Evolutionary conservation across 23 tunicate species (phyloP).

Genomic region (Pegea sp.): DNA sequence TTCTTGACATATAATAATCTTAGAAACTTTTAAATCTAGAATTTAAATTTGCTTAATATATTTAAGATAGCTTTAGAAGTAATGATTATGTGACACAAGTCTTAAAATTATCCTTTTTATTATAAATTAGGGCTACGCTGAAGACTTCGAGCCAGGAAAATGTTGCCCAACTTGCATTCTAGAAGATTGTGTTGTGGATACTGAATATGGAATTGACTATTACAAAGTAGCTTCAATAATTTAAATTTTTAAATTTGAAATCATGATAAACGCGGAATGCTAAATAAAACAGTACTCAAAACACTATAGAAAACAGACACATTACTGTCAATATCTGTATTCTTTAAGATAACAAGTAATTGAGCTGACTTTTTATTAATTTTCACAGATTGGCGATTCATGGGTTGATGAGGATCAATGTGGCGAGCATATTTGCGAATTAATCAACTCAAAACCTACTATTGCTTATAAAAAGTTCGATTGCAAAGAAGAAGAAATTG

Average conservation of each 20-base stretch:
- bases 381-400: conserved; percentile 22
- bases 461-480: not conserved
- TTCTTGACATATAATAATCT: too few species aligned
- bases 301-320: too few species aligned
- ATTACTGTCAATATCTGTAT: too few species aligned
- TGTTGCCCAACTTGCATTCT: conserved; percentile 22
- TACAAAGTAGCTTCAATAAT: not conserved
- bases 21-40: too few species aligned
- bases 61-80: not conserved
- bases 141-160: not conserved
- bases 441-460: not conserved
- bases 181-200: not conserved
- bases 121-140: conserved; percentile 3
- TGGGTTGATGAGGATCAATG: conserved; percentile 8
- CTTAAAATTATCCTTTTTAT: not conserved
- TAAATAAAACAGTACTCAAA: too few species aligned
- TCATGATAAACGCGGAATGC: too few species aligned
- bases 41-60: too few species aligned
- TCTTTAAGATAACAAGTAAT: too few species aligned
- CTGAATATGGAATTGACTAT: conserved; percentile 4
- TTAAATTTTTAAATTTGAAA: not conserved
- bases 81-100: not conserved
- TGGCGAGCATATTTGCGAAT: not conserved
- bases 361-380: too few species aligned
- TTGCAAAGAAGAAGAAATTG: not conserved